Evolutionary conservation across 1,140 invertebrate species (phyloP).

Genomic region (Helicoverpa zea): DNA sequence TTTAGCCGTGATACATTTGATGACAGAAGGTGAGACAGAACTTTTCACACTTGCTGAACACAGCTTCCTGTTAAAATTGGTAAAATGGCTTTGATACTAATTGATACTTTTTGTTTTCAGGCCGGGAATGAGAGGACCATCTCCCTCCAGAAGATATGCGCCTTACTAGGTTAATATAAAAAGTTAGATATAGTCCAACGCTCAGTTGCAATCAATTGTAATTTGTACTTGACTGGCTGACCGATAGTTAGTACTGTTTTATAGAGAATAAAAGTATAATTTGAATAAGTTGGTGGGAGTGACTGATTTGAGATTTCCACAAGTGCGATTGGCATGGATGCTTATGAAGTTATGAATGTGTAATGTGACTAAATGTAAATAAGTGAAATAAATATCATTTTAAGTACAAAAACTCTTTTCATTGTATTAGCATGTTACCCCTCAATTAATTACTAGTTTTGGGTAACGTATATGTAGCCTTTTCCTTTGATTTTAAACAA

Average conservation of each 20-base stretch:
- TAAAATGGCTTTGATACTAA: not conserved
- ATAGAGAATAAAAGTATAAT: constrained; percentile 61
- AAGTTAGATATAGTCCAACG: constrained; percentile 54
- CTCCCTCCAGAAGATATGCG: constrained; percentile 93
- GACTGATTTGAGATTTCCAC: constrained; percentile 62
- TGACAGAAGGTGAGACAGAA: constrained; percentile 90
- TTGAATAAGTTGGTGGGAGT: constrained; percentile 51
- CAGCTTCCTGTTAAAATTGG: not conserved
- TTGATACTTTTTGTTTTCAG: constrained; percentile 78
- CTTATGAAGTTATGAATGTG: constrained; percentile 58
- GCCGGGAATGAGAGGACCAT: constrained; percentile 91
- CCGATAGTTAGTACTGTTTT: constrained; percentile 60
- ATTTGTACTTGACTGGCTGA: constrained; percentile 57
- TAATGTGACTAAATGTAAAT: constrained; percentile 74
- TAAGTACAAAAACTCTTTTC: constrained; percentile 62
- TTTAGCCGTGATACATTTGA: constrained; percentile 95
- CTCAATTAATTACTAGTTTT: too few relatives aligned
- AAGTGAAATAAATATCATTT: constrained; percentile 79
- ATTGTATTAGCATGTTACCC: not conserved
- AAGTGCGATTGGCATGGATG: constrained; percentile 60
- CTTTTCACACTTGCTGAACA: not conserved
- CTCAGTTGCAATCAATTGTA: constrained; percentile 52
- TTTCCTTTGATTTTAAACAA: not conserved
- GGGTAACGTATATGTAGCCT: not conserved
- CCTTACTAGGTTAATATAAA: constrained; percentile 89